These are phyloP conservation scores for Oxyura jamaicensis DNA, from an alignment of 2,113 vertebrate genomes.

Conservation along the genomic window DNA sequence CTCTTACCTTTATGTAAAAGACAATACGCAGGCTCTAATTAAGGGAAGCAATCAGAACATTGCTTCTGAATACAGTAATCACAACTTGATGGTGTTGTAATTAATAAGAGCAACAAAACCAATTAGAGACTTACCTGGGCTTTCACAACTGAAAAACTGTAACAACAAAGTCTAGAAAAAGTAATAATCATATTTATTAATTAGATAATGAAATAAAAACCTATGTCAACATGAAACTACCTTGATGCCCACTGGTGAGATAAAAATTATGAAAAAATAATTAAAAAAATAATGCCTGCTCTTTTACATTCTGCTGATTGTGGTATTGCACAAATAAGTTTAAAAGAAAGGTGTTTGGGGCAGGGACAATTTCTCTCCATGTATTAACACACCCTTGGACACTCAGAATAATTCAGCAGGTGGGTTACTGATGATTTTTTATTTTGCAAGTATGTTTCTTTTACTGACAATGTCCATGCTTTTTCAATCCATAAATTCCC, in stretches of 20 bases:
- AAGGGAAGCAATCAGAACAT: neutral
- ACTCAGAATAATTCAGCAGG: neutral
- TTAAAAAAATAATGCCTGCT: neutral
- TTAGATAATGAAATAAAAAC: neutral
- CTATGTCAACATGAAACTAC: neutral
- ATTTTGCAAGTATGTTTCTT: neutral
- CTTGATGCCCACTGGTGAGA: neutral
- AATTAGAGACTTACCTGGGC: neutral
- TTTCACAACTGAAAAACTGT: neutral
- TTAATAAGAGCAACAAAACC: neutral
- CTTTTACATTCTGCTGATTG: neutral
- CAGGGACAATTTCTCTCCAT: neutral
- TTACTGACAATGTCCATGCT: rapidly evolving
- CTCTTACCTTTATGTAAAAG: neutral
- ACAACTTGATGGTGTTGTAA: neutral
- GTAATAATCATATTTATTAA: neutral
- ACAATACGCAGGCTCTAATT: neutral
- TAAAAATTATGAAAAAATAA: neutral
- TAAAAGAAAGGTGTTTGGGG: neutral
- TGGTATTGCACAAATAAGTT: neutral
- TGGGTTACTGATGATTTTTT: neutral
- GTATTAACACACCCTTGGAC: neutral
- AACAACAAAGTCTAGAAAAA: neutral
- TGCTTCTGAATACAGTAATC: neutral
- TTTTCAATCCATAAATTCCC: neutral